Evolutionary conservation across 2,888 invertebrate genomes (phyloP), one percentile per base, ranked within the genome.

Genomic region (Agrenia bidenticulata): DNA sequence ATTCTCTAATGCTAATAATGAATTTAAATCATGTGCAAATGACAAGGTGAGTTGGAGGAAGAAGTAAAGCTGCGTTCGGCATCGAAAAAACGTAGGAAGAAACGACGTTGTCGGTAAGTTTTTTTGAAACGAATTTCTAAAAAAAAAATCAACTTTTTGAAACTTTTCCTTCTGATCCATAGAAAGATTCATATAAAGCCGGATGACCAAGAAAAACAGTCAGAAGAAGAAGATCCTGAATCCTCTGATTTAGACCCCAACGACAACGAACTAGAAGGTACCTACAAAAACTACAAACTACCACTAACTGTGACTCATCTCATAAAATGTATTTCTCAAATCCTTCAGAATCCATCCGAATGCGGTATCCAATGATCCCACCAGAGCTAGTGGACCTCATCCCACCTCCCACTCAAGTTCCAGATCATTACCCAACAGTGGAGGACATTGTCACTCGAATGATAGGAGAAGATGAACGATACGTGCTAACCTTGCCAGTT

Each of bases 291-390:
- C n/a, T n/a, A n/a, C n/a, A n/a, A n/a, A n/a, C n/a, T n/a, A n/a
- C n/a, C n/a, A n/a, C n/a, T n/a, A n/a, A n/a, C n/a, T n/a, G n/a
- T n/a, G n/a, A n/a, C n/a, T n/a, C n/a, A n/a, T n/a, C n/a, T n/a
- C n/a, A n/a, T n/a, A n/a, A n/a, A n/a, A n/a, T n/a, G n/a, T n/a
- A n/a, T n/a, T n/a, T n/a, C n/a, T n/a, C n/a, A n/a, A n/a, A n/a
- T n/a, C n/a, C 13, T 42, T 2, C 37, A 70, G 74, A 74, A 51
- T 66, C 64, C 0, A 56, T 72, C 19, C 54, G 63, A 37, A 56
- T 71, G 62, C 17, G 71, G 19, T 74, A 66, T 53, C 74, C 74
- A 1, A 59, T 57, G 21, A 74, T 74, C 21, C 72, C 72, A 11
- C 39, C 57, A 17, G 74, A 67, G 41, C 64, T 74, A 39, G 68